Percentiles rank a stretch among this genome's conserved stretches.
Evolutionary conservation across 2,113 vertebrate species (phyloP).

Genomic region (Azemiops feae): DNA sequence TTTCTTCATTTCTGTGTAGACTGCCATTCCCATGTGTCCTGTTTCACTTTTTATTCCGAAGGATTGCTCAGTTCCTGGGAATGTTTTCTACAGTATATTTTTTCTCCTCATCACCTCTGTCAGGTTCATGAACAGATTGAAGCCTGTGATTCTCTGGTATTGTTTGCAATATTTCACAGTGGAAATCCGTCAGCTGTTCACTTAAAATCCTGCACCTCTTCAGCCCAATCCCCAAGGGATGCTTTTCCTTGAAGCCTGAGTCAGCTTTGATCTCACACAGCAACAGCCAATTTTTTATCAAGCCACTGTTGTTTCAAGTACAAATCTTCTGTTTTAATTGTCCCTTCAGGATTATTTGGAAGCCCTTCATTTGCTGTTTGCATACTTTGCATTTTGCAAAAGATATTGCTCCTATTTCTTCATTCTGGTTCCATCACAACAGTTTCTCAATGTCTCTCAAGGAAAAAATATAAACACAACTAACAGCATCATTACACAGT

Average conservation of each 20-base stretch:
- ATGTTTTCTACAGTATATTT: background rate
- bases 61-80: background rate
- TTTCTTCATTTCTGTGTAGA: background rate
- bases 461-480: background rate
- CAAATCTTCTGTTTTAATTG: background rate
- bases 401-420: background rate
- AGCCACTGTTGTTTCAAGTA: background rate
- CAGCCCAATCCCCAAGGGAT: background rate
- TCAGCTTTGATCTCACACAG: background rate
- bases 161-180: background rate
- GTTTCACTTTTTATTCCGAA: background rate
- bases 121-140: background rate
- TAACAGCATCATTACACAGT: background rate
- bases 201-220: background rate
- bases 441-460: background rate
- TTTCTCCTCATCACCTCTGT: background rate
- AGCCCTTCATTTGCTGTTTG: background rate
- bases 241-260: background rate
- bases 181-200: background rate
- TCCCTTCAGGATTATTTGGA: background rate
- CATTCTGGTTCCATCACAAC: background rate
- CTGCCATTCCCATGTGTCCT: background rate
- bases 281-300: background rate
- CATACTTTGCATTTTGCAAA: background rate
- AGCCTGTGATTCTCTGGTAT: background rate